Evolutionary conservation across 2,797 vertebrate species (phyloP).

Genomic region (Tadarida brasiliensis): DNA sequence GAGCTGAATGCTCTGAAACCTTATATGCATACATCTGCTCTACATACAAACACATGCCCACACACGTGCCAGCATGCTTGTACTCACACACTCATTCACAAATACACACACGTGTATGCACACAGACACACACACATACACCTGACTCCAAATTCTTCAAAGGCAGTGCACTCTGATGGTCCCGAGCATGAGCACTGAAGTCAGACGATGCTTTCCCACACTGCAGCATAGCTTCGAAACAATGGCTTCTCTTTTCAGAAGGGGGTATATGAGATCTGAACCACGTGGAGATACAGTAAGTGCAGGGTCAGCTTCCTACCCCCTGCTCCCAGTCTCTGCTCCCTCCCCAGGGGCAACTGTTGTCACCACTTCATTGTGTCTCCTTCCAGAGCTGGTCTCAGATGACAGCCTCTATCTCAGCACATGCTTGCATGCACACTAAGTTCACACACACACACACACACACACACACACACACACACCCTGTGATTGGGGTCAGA

Average conservation of each 20-base stretch:
- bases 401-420: neutral
- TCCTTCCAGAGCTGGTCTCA: neutral
- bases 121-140: neutral
- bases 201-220: neutral
- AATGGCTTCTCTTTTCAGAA: neutral
- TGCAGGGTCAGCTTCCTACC: neutral
- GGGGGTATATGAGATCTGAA: neutral
- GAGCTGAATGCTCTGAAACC: neutral
- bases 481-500: neutral
- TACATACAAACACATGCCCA: neutral
- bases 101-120: neutral
- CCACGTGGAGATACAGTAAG: rapidly evolving
- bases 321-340: neutral
- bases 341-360: neutral
- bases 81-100: neutral
- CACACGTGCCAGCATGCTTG: neutral
- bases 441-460: neutral
- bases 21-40: neutral
- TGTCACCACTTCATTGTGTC: neutral
- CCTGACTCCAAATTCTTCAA: neutral
- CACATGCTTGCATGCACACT: rapidly evolving
- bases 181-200: neutral
- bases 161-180: neutral
- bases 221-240: neutral
- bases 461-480: neutral